Conservation (phyloP, 2,797 vertebrate species). For the Podarcis siculus region DNA sequence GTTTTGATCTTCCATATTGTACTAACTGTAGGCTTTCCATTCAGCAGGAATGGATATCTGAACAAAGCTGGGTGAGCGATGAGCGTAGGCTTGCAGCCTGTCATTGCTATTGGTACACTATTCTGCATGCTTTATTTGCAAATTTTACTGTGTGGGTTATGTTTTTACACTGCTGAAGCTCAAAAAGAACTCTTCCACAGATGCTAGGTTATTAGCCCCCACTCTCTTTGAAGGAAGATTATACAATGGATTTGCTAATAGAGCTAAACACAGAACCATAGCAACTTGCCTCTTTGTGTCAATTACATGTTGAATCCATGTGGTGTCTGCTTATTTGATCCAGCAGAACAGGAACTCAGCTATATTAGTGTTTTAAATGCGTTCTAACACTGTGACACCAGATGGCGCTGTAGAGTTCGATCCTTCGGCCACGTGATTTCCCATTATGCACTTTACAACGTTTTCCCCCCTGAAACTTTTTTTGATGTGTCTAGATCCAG, state of each 20-base stretch:
- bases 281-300: not conserved
- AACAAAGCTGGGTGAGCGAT: constrained; percentile 55
- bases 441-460: no score
- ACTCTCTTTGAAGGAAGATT: not conserved
- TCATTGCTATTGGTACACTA: constrained; percentile 45
- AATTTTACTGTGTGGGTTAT: not conserved
- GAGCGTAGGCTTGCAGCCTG: constrained; percentile 31
- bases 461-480: no score
- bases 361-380: no score
- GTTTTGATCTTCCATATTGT: constrained; percentile 61
- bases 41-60: constrained; percentile 45
- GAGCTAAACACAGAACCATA: not conserved
- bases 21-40: constrained; percentile 52
- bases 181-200: not conserved
- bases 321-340: no score
- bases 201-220: not conserved
- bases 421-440: no score
- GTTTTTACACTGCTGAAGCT: not conserved
- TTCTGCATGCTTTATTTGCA: constrained; percentile 21
- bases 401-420: no score
- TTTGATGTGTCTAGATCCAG: no score
- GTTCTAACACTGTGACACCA: no score
- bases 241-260: not conserved
- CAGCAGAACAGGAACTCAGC: no score
- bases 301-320: not conserved